phyloP scores from a whole-genome alignment of 2,888 invertebrate genomes.

The Rotaria macrura region DNA sequence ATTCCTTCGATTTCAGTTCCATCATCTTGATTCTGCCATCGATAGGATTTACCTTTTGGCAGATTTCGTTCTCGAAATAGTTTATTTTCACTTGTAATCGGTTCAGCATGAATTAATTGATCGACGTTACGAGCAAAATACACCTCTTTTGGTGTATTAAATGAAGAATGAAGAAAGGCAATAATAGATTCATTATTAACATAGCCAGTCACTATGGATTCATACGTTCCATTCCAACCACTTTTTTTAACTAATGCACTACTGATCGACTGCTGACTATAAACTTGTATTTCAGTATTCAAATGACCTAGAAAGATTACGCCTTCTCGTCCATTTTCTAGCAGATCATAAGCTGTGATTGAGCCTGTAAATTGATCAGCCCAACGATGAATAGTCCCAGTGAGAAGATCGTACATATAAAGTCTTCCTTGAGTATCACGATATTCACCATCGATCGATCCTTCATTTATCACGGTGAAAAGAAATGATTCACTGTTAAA shows the following conservation, averaged over 20 bases:
- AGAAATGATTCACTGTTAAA: not conserved
- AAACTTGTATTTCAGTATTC: not conserved
- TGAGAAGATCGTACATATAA: not conserved
- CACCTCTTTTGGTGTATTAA: not conserved
- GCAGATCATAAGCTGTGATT: not conserved
- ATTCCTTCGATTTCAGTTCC: not conserved
- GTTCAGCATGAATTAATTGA: not conserved
- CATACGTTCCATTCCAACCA: not conserved
- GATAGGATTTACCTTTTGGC: not conserved
- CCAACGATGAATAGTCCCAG: not conserved
- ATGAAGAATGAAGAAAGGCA: not conserved
- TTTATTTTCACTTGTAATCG: not conserved
- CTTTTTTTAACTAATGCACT: not conserved
- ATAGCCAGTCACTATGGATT: not conserved
- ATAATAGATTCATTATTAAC: not conserved
- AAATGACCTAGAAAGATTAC: not conserved
- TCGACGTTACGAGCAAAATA: not conserved
- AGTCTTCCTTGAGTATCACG: not conserved
- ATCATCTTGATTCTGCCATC: not conserved
- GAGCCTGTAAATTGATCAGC: not conserved
- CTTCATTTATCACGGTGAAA: not conserved
- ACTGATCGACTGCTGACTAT: not conserved
- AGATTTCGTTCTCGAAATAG: not conserved
- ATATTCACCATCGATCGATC: not conserved
- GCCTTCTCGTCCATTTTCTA: not conserved